Evolutionary conservation across 2,113 vertebrate genomes (phyloP).

Genomic region (Arvicanthis niloticus): DNA sequence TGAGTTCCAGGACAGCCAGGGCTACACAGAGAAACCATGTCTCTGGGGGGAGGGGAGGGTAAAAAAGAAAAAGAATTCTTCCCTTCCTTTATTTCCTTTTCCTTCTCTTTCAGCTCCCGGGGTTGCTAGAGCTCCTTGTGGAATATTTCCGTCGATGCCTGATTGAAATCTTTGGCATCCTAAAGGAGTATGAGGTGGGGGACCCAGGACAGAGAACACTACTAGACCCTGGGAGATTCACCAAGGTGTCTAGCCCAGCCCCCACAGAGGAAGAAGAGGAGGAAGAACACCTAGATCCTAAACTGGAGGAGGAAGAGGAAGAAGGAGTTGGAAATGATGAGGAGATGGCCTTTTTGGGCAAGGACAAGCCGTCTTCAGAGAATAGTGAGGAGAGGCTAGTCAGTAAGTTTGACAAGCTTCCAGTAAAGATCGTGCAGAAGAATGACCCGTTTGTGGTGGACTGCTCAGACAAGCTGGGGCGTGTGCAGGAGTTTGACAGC

Average conservation of each 20-base stretch:
- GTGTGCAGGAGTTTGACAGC: slow-evolving; percentile 97
- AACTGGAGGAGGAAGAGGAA: slow-evolving; percentile 87
- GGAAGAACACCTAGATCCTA: slow-evolving; percentile 80
- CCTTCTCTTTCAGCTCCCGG: slow-evolving; percentile 91
- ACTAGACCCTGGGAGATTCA: slow-evolving; percentile 92
- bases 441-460: slow-evolving; percentile 94
- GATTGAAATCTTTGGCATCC: slow-evolving; percentile 99
- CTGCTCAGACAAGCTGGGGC: slow-evolving; percentile 92
- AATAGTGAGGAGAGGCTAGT: slow-evolving; percentile 90
- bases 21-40: too few relatives aligned
- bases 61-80: slow-evolving; percentile 55
- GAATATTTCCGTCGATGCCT: slow-evolving; percentile 99
- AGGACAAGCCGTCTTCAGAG: slow-evolving; percentile 86
- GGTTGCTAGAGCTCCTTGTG: slow-evolving; percentile 96
- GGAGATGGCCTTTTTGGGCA: slow-evolving; percentile 87
- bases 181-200: slow-evolving; percentile 98
- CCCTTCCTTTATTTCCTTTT: slow-evolving; percentile 68
- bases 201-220: slow-evolving; percentile 97
- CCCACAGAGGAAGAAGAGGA: slow-evolving; percentile 87
- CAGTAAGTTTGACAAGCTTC: slow-evolving; percentile 99
- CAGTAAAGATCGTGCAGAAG: slow-evolving; percentile 95
- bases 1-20: too few relatives aligned
- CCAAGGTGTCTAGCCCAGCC: slow-evolving; percentile 89
- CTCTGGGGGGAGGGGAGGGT: too few relatives aligned
- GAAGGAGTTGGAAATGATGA: slow-evolving; percentile 90